Evolutionary conservation across 2,113 vertebrate genomes (phyloP), one percentile per base, ranked within the genome.

Genomic region (Ctenodactylus gundi): DNA sequence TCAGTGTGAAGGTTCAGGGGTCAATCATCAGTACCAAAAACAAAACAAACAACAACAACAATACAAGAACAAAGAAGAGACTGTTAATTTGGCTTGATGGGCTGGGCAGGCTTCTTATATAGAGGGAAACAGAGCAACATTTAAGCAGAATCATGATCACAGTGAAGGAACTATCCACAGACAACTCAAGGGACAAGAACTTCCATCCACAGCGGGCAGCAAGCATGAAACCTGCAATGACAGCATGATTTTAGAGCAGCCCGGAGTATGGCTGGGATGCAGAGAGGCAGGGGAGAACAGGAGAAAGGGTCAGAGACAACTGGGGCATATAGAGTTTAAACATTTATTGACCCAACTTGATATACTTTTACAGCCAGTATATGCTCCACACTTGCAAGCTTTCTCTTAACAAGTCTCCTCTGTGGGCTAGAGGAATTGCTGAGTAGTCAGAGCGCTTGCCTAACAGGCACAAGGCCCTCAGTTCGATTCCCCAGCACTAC

Each of bases 271-370:
- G 4, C 49, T 81, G 31, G 18, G 67, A 11, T 5, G 4, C 0
- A 7, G 17, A 1, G 6, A 68, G 31, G 55, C 15, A 1, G 0
- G 18, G n/a, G 58, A 51, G 8, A n/a, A 14, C 14, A 10, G 31
- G 13, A 77, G 44, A 6, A 25, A 31, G 23, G 7, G 14, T 23
- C 7, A 44, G 11, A 46, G 39, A 4, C n/a, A n/a, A n/a, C n/a
- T n/a, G n/a, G n/a, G n/a, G n/a, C n/a, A 4, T 3, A 1, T 5
- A 13, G 15, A 12, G 9, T 76, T 1, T 51, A 53, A 67, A n/a
- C 7, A 4, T 58, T 64, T 51, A 72, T 1, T 46, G n/a, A 85
- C 21, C 36, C 51, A 21, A 36, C 7, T 51, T n/a, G n/a, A 20
- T 27, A 21, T 18, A 6, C 10, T 83, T 68, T 44, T n/a, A 57